Evolutionary conservation across 2,113 vertebrate species (phyloP).

Genomic region (Mormoops blainvillei): DNA sequence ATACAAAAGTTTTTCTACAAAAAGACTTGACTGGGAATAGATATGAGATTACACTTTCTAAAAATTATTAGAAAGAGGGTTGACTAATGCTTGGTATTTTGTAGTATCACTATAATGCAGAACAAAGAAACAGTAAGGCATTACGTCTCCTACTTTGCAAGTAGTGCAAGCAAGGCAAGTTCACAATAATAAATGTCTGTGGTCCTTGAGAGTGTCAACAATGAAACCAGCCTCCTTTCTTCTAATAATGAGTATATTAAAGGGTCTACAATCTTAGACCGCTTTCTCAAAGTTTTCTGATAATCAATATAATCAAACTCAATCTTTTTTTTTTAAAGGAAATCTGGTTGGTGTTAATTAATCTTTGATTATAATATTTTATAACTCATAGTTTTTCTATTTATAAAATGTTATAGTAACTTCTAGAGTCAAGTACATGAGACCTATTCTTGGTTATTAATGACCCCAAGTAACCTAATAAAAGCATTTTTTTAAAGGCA

Average conservation of each 20-base stretch:
- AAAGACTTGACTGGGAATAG: neutral
- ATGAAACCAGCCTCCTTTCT: neutral
- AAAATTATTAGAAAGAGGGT: neutral
- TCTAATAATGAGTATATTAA: neutral
- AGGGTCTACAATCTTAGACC: neutral
- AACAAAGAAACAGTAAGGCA: neutral
- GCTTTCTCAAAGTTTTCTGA: neutral
- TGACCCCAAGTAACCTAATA: neutral
- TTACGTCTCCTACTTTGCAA: neutral
- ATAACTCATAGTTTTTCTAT: neutral
- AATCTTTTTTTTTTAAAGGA: neutral
- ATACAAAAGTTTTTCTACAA: neutral
- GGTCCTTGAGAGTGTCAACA: neutral
- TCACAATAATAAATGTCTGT: neutral
- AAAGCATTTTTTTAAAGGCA: neutral
- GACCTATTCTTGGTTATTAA: neutral
- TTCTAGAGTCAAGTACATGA: neutral
- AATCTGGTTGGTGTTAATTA: neutral
- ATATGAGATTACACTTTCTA: neutral
- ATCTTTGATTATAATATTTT: neutral
- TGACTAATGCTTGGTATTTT: neutral
- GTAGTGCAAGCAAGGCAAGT: neutral
- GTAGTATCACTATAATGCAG: neutral
- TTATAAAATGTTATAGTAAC: constrained; percentile 17
- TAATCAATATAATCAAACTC: neutral